A percentile compares a stretch with the other conserved stretches of the same genome.
Evolutionary conservation across 2,797 vertebrate genomes (phyloP).

Genomic region (Oceanodroma leucorhoa): DNA sequence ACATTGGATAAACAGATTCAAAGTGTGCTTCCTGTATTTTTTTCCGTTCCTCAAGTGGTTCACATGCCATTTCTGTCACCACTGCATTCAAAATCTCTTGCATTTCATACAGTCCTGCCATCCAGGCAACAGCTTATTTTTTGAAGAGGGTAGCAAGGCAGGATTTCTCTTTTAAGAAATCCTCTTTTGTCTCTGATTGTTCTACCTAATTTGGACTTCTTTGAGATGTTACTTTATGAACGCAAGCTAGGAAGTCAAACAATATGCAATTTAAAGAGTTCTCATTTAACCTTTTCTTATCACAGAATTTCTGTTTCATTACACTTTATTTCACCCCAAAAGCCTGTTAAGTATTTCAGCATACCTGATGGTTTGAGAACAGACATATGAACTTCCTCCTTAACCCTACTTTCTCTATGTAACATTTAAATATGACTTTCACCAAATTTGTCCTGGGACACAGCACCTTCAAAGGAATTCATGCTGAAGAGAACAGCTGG

Average conservation of each 20-base stretch:
- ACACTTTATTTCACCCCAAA: not conserved
- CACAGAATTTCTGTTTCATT: not conserved
- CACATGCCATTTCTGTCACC: not conserved
- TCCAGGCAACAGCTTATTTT: not conserved
- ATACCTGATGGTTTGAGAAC: not conserved
- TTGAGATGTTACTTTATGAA: not conserved
- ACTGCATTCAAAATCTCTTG: not conserved
- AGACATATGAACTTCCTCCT: not conserved
- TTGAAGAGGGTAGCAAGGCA: not conserved
- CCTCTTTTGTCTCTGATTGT: not conserved
- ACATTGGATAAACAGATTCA: not conserved
- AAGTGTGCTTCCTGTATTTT: not conserved
- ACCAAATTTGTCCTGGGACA: not conserved
- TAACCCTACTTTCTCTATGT: not conserved
- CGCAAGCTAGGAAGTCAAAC: not conserved
- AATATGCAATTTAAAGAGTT: not conserved
- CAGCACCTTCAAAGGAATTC: constrained; percentile 21
- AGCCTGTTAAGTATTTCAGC: not conserved
- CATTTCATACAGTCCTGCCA: not conserved
- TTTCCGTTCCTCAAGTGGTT: not conserved
- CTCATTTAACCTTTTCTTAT: not conserved
- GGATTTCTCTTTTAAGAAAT: not conserved
- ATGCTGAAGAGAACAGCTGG: constrained; percentile 55
- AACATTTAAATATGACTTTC: not conserved
- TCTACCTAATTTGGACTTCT: not conserved